Base-by-base conservation (phyloP, 2,113 vertebrate species). In the Mus spicilegus region DNA sequence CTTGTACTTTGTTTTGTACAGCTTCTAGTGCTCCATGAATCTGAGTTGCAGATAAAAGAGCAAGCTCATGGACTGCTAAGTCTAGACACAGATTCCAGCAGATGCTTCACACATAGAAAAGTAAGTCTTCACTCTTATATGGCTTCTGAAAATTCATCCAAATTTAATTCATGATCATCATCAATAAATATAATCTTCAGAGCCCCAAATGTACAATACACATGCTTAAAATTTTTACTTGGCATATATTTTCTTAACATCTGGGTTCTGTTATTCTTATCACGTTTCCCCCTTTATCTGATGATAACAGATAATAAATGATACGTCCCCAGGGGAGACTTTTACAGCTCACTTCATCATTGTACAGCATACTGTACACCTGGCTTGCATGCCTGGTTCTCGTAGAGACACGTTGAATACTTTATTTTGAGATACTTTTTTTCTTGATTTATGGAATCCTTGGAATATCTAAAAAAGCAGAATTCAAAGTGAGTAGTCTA, bases 361-460 rank as follows among this genome's bases (percentile, higher is more conserved):
- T 96, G 95, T 85, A 67, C 54, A 86, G 19, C 20, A 72, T 49
- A 65, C 26, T 78, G 39, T 82, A 16, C 3, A 96, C 54, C 72
- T 8, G 63, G 56, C 63, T 54, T 54, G 17, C 39, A 69, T 13
- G 77, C 11, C 82, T 92, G 30, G 89, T 96, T 93, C 69, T 92
- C 91, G 61, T 78, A 92, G 77, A 75, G 82, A 75, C 72, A 90
- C 88, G 56, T 90, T 70, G 61, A 65, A 89, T 65, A 84, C 92
- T 94, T 94, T 93, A 91, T 91, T 96, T 95, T 91, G 49, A 87
- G 54, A 49, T 95, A 49, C 75, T 92, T 97, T 95, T 87, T 82
- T 89, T 96, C 91, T 72, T 96, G 93, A 86, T 58, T 77, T 69
- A 92, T 90, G 84, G 81, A 67, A 42, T 93, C 77, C 94, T 93